Conservation (phyloP, 1,140 invertebrate genomes). For the Scaptomyza hsui region DNA sequence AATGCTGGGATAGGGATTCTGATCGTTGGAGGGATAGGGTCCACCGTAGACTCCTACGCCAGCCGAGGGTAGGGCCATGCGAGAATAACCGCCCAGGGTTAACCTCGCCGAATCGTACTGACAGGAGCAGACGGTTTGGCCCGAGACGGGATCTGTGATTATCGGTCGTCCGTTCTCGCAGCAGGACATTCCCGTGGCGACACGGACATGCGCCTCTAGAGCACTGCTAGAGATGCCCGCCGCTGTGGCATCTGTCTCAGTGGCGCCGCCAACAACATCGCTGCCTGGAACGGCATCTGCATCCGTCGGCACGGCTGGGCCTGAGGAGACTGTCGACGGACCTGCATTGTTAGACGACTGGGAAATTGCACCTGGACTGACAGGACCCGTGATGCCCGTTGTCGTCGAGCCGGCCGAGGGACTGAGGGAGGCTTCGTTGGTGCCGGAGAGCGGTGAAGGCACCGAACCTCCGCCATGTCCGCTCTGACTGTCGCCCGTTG, state of each 20-base stretch:
- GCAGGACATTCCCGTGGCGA: slow-evolving; percentile 87
- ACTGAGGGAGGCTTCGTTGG: slow-evolving; percentile 86
- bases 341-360: slow-evolving; percentile 85
- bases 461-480: slow-evolving; percentile 65
- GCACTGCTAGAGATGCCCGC: slow-evolving; percentile 26
- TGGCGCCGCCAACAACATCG: slow-evolving; percentile 83
- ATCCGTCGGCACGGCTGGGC: slow-evolving; percentile 35
- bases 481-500: slow-evolving; percentile 64
- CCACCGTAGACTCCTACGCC: slow-evolving; percentile 89
- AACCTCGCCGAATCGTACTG: slow-evolving; percentile 94
- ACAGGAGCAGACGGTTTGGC: slow-evolving; percentile 97
- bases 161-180: slow-evolving; percentile 97
- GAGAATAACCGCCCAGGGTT: slow-evolving; percentile 88
- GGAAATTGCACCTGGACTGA: slow-evolving; percentile 90
- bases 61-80: slow-evolving; percentile 87
- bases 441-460: slow-evolving; percentile 85
- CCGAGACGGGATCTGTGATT: slow-evolving; percentile 96
- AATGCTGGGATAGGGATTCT: slow-evolving; percentile 96
- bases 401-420: slow-evolving; percentile 87
- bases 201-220: slow-evolving; percentile 61
- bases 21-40: slow-evolving; percentile 93
- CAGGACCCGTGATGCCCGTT: slow-evolving; percentile 85
- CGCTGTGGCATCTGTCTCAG: slow-evolving; percentile 27
- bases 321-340: slow-evolving; percentile 29
- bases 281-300: slow-evolving; percentile 81